Evolutionary conservation across 2,797 vertebrate species (phyloP), one percentile per base, ranked within the genome.

Genomic region (Acanthurus leucopareius): DNA sequence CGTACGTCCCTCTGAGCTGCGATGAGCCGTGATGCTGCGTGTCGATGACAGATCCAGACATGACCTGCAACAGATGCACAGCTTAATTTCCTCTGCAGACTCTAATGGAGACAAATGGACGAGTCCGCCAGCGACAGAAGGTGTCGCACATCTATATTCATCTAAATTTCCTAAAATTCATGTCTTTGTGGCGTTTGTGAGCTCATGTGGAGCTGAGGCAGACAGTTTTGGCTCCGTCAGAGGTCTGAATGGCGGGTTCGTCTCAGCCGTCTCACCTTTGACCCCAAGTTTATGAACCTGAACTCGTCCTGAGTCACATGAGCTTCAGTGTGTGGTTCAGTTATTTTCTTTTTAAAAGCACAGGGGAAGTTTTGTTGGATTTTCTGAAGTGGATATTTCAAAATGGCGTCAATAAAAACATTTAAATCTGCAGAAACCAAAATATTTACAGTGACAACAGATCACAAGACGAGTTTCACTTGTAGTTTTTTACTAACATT

Each of bases 81-180:
- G 83, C 89, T 93, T 94, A 92, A 94, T 93, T 92, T 87, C 80
- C 89, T 79, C 79, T 79, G 71, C 89, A 72, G 84, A 79, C 77
- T 53, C 88, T 94, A 93, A 94, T 94, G 91, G 92, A 94, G 93
- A 94, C 91, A 91, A 94, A 94, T 94, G 92, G 89, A 92, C 78
- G 75, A 84, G 80, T 61, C 63, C 17, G 76, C 64, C 65, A 71
- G 83, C 77, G 67, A 89, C 93, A 93, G 93, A 93, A 83, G 86
- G 90, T 83, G 79, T 64, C 19, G 73, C 87, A 80, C 86, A 87
- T 91, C 83, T 87, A 88, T 85, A 88, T 90, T 87, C 82, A 91
- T 91, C 83, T 76, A 63, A n/a, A 69, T 84, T 61, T 66, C 40
- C 71, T n/a, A 0, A 16, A 78, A 80, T 69, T 19, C 68, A 22